These are phyloP conservation scores for Acanthurus tractus DNA, from an alignment of 2,797 vertebrate genomes.

Conservation along the genomic window DNA sequence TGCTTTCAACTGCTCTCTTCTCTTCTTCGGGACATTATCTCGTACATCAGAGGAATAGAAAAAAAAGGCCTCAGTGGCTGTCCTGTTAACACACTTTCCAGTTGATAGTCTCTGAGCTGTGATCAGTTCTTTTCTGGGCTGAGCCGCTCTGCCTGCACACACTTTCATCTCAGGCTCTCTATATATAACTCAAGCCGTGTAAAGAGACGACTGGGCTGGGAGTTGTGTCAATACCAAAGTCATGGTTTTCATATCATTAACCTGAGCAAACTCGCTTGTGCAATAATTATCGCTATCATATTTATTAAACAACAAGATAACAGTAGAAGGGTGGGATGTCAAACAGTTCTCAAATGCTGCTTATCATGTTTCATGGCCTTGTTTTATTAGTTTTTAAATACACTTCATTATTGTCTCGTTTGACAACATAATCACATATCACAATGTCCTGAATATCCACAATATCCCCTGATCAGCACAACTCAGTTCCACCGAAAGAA, in stretches of 20 bases:
- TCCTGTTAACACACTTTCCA: slow-evolving; percentile 31
- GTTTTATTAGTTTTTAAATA: slow-evolving; percentile 20
- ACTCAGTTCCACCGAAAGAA: slow-evolving; percentile 3
- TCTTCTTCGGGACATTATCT: slow-evolving; percentile 10
- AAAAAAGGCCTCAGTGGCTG: slow-evolving; percentile 1
- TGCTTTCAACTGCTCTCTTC: slow-evolving; percentile 8
- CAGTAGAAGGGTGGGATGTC: not conserved
- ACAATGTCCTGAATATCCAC: slow-evolving; percentile 1
- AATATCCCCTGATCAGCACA: not conserved
- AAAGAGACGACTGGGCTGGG: not conserved
- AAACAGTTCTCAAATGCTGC: not conserved
- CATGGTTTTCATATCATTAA: not conserved
- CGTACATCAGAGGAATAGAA: slow-evolving; percentile 1
- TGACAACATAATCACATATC: slow-evolving; percentile 7
- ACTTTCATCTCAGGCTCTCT: not conserved
- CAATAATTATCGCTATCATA: not conserved
- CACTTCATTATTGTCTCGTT: not conserved
- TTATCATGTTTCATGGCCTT: not conserved
- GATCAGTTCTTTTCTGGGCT: slow-evolving; percentile 24
- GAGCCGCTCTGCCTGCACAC: slow-evolving; percentile 8
- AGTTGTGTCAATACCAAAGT: slow-evolving; percentile 19
- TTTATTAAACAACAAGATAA: not conserved
- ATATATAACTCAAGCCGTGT: not conserved
- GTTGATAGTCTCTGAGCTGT: slow-evolving; percentile 2
- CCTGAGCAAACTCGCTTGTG: not conserved